Base-by-base conservation (phyloP, 2,888 invertebrate genomes). In the Trichogramma evanescens region DNA sequence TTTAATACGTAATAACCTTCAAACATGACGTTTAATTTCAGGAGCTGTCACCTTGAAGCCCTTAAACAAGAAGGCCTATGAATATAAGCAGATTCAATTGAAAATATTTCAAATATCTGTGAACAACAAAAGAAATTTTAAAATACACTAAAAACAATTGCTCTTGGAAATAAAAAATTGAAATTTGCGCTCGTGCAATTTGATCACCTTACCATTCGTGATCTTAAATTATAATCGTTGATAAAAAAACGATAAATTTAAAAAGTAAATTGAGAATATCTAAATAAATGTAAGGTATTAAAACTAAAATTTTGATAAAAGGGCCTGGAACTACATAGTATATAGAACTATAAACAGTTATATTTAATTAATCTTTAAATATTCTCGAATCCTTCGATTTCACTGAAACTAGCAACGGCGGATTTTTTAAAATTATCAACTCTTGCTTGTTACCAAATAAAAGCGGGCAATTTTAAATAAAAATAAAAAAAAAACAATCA, bases 1-100 rank as follows among this genome's bases (percentile, higher is more conserved):
- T 26, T 26, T 26, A 26, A 26, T 26, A 26, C 26, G 1, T 26
- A 26, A 58, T 45, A 45, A 45, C 58, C 63, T 59, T 66, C 63
- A 63, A 59, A 61, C 55, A 64, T 66, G 60, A 59, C 69, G 70
- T 77, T 73, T 77, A 76, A 68, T 78, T 77, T 76, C 78, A 78
- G 78, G 78, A 78, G 75, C 77, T 77, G 76, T 78, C 78, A 71
- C 78, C 78, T 75, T 77, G 76, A 78, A 78, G 76, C 74, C 72
- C 74, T 75, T 77, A 74, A 66, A 72, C 72, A 69, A 2, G 26
- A 26, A 26, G 26, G 54, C 59, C 57, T 64, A 65, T 64, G 53
- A 57, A 64, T 69, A 69, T 66, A 66, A 66, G 69, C 65, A 65
- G 50, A 66, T 64, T 64, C 55, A 57, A 50, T 13, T 46, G 9